Evolutionary conservation across 2,888 invertebrate species (phyloP).

Genomic region (Pollenia angustigena): DNA sequence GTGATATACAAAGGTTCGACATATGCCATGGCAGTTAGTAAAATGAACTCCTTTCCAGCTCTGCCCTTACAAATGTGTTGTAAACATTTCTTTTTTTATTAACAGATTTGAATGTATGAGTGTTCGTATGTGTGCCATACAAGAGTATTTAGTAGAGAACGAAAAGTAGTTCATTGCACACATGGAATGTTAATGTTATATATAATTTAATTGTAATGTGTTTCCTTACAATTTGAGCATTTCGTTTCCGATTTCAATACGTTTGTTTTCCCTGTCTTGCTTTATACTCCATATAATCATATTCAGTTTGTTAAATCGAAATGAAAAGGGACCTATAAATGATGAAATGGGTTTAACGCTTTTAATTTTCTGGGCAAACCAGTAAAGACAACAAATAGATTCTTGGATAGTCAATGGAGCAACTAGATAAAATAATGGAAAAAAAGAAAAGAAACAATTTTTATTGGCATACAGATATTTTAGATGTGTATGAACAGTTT

Average conservation of each 20-base stretch:
- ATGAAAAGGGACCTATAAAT: constrained; percentile 70
- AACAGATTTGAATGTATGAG: background rate
- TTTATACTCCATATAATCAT: background rate
- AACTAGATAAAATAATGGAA: constrained; percentile 25
- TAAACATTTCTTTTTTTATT: background rate
- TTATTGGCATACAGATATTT: constrained; percentile 22
- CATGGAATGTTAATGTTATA: constrained; percentile 74
- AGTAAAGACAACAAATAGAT: constrained; percentile 43
- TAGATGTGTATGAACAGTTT: constrained; percentile 19
- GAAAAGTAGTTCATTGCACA: constrained; percentile 64
- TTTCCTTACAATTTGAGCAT: constrained; percentile 57
- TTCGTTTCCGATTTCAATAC: constrained; percentile 49
- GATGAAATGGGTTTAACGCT: constrained; percentile 73
- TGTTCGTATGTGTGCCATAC: constrained; percentile 2
- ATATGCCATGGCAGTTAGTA: background rate
- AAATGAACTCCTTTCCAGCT: constrained; percentile 9
- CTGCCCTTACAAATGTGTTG: constrained; percentile 11
- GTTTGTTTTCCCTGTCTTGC: background rate
- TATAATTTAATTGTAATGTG: constrained; percentile 75
- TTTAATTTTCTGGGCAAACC: constrained; percentile 75
- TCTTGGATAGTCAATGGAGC: constrained; percentile 41
- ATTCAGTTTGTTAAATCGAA: constrained; percentile 45
- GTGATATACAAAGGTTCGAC: background rate
- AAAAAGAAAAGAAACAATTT: constrained; percentile 16
- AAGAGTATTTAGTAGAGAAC: constrained; percentile 52